Base-by-base conservation (phyloP, 2,113 vertebrate species). In the Muscicapa adusta region DNA sequence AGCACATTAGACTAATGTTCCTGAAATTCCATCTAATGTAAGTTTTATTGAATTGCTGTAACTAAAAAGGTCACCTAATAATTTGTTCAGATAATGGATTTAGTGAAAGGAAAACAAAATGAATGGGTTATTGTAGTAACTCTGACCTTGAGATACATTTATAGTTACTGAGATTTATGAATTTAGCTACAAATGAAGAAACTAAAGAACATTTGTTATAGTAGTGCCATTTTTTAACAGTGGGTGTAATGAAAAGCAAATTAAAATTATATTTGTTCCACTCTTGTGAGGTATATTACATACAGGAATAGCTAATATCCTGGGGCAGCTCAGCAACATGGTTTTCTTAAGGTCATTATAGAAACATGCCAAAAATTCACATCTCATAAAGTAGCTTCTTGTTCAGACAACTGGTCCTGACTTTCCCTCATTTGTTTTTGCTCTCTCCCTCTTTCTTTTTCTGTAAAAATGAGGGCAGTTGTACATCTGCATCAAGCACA, bases 1-100 rank as follows among this genome's bases (percentile, higher is more conserved):
- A 99, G 98, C 96, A 98, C 98, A 98, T 99, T 98, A 99, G 98
- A 98, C 97, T 98, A 98, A 98, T 98, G 97, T 98, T 98, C 98
- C 98, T 98, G 98, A 99, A 99, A 98, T 97, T 97, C 97, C 97
- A 95, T 97, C 97, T 98, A 98, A 99, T 99, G 98, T 97, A 98
- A 97, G 89, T 98, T 98, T 98, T 98, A 98, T 98, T 98, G 98
- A 98, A 98, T 98, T 98, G 98, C 95, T 97, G 95, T 97, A 98
- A 97, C 96, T 97, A 97, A 98, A 98, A 97, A 96, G 98, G 98
- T 98, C 98, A 98, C 97, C 90, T 97, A 97, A 98, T 97, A 97
- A 97, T 98, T 98, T 97, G 95, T 97, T 98, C 98, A 38, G 61
- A 96, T 98, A 98, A 98, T 97, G 91, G 94, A 97, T 98, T 98